Base-by-base conservation (phyloP, 2,888 invertebrate genomes). In the Chrysomela aeneicollis region DNA sequence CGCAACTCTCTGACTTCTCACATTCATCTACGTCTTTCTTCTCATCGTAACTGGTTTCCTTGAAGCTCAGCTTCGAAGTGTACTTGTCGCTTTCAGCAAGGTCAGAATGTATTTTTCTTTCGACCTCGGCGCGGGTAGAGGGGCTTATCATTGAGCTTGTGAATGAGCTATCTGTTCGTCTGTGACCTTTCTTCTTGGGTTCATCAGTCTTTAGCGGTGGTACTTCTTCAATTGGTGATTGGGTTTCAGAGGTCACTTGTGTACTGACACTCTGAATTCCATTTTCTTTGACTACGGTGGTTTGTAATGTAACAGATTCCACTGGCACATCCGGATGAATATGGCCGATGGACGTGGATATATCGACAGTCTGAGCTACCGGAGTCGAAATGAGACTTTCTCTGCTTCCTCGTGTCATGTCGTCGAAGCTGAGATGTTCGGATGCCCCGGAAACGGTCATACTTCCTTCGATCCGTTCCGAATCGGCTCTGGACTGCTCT, bases 101-200 rank as follows among this genome's bases (percentile, higher is more conserved):
- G 59, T 79, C 79, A 0, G 76, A 74, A 52, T 79, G 77, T 4
- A 77, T 53, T 64, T 78, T 77, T 63, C 75, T 74, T 52, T 79
- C 75, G 3, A 74, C 67, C 61, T 78, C 76, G 18, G 70, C 50
- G 59, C 73, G 68, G 1, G 67, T 58, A 17, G 73, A 61, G 8
- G 73, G 68, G 35, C 73, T 70, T 30, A 75, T 67, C 70, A 77
- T 76, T 18, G 78, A 74, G 61, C 74, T 71, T 30, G 74, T 75
- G 69, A 82, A 82, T 67, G 85, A 84, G 70, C 88, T 88, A 66
- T 87, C 88, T 61, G 81, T 83, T 17, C 87, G 82, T 64, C 87
- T 83, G 67, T 88, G 88, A 2, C 87, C 86, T 70, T 85, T 83
- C 67, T 79, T 81, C 21, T 84, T 81, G 0, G 78, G 75, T 69